Percentiles rank a stretch among this genome's conserved stretches.
Conservation (phyloP, 2,888 invertebrate genomes). For the Stenichneumon culpator region DNA sequence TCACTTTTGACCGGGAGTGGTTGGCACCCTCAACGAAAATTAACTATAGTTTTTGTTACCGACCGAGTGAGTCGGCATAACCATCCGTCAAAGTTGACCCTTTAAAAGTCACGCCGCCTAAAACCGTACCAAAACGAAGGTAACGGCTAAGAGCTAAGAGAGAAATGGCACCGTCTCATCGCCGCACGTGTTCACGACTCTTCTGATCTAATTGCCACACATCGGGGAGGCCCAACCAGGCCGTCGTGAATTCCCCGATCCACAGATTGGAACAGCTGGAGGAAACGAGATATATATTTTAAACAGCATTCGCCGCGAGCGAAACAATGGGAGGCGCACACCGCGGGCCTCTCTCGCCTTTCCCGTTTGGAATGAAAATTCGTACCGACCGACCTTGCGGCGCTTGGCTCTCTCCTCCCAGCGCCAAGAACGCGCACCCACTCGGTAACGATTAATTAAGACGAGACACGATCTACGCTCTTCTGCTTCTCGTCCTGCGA, state of each 20-base stretch:
- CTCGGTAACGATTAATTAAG: conserved; percentile 57
- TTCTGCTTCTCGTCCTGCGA: conserved; percentile 18
- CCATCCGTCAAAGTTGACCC: no score
- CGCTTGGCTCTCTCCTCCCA: neutral
- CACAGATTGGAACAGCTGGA: neutral
- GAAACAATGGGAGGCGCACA: conserved; percentile 41
- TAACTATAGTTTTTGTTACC: neutral
- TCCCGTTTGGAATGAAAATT: conserved; percentile 65
- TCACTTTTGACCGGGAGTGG: neutral
- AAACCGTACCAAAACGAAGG: no score
- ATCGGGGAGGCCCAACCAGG: neutral
- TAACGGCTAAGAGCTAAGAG: no score
- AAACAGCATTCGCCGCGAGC: conserved; percentile 9
- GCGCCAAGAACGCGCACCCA: conserved; percentile 4
- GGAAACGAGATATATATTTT: conserved; percentile 21
- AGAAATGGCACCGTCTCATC: conserved; percentile 19
- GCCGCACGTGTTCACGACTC: neutral
- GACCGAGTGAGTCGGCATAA: no score
- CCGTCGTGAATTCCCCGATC: neutral
- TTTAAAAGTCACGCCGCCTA: no score
- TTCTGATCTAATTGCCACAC: conserved; percentile 24
- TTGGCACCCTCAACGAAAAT: neutral
- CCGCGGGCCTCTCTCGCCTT: conserved; percentile 35
- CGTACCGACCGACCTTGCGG: conserved; percentile 49
- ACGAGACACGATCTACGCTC: conserved; percentile 5